phyloP scores from a whole-genome alignment of 2,888 invertebrate species.

The Drosophila fungiperda region DNA sequence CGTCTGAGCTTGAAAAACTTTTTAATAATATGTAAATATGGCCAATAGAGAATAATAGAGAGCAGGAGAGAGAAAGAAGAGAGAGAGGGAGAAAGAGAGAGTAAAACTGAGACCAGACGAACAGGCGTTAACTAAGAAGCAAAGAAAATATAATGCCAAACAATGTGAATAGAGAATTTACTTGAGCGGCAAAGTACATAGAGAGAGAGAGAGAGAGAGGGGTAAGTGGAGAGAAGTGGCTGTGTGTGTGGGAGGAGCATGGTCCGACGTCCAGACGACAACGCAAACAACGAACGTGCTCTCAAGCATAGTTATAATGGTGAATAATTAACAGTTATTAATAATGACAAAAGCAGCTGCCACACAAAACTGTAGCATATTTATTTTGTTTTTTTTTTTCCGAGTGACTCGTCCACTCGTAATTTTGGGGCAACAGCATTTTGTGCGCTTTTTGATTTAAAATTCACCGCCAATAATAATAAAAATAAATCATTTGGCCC shows the following conservation, averaged over 20 bases:
- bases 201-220: not conserved
- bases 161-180: slow-evolving; percentile 71
- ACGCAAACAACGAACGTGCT: slow-evolving; percentile 62
- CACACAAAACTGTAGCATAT: slow-evolving; percentile 49
- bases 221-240: not conserved
- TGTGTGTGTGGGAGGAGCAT: not conserved
- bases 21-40: slow-evolving; percentile 79
- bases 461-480: slow-evolving; percentile 83
- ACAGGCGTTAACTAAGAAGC: slow-evolving; percentile 71
- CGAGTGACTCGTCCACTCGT: not conserved
- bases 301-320: slow-evolving; percentile 68
- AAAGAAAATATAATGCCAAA: slow-evolving; percentile 72
- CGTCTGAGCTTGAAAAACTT: slow-evolving; percentile 68
- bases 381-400: too few relatives aligned
- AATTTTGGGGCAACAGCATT: slow-evolving; percentile 39
- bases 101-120: slow-evolving; percentile 19
- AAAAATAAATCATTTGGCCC: slow-evolving; percentile 81
- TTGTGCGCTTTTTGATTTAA: slow-evolving; percentile 78
- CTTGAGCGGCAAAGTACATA: slow-evolving; percentile 60
- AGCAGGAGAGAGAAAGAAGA: not conserved
- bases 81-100: not conserved
- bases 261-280: slow-evolving; percentile 27
- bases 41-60: slow-evolving; percentile 40
- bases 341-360: slow-evolving; percentile 84
- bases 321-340: slow-evolving; percentile 84